A percentile compares a stretch with the other conserved stretches of the same genome.
phyloP scores from a whole-genome alignment of 2,797 vertebrate species.

The Sarcoramphus papa region DNA sequence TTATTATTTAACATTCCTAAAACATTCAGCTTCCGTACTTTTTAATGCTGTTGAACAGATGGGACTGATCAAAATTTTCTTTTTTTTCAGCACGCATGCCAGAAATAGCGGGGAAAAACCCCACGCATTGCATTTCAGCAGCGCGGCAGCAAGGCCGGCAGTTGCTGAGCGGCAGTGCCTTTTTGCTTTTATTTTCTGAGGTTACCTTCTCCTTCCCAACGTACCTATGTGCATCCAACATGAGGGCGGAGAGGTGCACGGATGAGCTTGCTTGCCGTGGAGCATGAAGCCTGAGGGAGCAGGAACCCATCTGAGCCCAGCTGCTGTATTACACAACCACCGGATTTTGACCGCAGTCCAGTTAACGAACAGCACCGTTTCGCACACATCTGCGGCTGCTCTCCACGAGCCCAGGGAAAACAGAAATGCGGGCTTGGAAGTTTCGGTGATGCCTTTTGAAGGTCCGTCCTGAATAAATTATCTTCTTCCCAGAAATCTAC shows the following conservation, averaged over 20 bases:
- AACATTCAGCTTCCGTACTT: not conserved
- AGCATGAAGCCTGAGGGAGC: not conserved
- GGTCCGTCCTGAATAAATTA: not conserved
- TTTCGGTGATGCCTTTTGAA: not conserved
- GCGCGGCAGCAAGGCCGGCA: not conserved
- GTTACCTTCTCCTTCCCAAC: not conserved
- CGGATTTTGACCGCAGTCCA: not conserved
- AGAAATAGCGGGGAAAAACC: rapidly evolving
- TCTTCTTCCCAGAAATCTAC: not conserved
- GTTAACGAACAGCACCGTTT: rapidly evolving
- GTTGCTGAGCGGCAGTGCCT: rapidly evolving
- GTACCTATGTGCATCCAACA: rapidly evolving
- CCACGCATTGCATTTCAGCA: rapidly evolving
- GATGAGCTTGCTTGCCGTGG: not conserved
- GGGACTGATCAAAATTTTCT: no score
- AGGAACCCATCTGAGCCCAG: not conserved
- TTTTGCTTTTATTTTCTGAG: not conserved
- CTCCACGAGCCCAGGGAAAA: not conserved
- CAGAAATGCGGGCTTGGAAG: rapidly evolving
- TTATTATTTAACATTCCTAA: not conserved
- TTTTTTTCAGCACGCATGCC: not conserved
- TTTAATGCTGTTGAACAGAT: not conserved
- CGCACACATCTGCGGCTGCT: not conserved
- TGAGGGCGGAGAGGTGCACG: rapidly evolving
- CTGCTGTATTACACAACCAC: not conserved